These are phyloP conservation scores for Heliconius charithonia DNA, from an alignment of 2,888 invertebrate genomes.

Conservation along the genomic window DNA sequence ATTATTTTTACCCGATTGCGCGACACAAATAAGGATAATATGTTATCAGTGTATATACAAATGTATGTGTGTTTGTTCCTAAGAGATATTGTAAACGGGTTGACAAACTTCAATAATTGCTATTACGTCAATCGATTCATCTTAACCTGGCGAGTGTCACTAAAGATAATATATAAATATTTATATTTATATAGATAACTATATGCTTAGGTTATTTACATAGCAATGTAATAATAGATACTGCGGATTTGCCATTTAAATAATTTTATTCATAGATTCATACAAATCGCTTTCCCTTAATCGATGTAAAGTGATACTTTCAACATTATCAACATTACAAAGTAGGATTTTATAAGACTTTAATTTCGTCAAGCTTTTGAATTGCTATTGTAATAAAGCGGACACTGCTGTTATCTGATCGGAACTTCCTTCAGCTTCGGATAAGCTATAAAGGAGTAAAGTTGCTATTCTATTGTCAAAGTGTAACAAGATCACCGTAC, in stretches of 20 bases:
- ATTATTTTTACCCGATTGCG: too few species aligned
- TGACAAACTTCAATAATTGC: background rate
- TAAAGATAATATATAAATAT: too few species aligned
- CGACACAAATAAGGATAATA: too few species aligned
- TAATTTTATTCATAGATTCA: background rate
- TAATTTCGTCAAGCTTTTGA: conserved; percentile 63
- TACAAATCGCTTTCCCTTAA: background rate
- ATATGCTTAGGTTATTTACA: too few species aligned
- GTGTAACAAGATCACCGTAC: conserved; percentile 80
- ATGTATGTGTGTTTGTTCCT: too few species aligned
- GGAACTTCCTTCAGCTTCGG: conserved; percentile 72
- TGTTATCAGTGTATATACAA: too few species aligned
- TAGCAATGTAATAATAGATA: too few species aligned
- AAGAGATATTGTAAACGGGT: too few species aligned
- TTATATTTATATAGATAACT: too few species aligned
- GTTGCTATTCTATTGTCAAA: conserved; percentile 61
- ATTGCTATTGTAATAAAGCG: conserved; percentile 67
- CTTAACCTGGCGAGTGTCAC: too few species aligned
- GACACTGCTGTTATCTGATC: conserved; percentile 79
- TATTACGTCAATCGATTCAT: background rate
- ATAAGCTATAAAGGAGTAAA: conserved; percentile 71
- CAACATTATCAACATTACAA: background rate
- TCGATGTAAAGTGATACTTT: conserved; percentile 25
- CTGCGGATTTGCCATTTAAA: too few species aligned
- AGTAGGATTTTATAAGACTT: conserved; percentile 47